Base-by-base conservation (phyloP, 1,140 invertebrate genomes). In the Eufriesea mexicana region DNA sequence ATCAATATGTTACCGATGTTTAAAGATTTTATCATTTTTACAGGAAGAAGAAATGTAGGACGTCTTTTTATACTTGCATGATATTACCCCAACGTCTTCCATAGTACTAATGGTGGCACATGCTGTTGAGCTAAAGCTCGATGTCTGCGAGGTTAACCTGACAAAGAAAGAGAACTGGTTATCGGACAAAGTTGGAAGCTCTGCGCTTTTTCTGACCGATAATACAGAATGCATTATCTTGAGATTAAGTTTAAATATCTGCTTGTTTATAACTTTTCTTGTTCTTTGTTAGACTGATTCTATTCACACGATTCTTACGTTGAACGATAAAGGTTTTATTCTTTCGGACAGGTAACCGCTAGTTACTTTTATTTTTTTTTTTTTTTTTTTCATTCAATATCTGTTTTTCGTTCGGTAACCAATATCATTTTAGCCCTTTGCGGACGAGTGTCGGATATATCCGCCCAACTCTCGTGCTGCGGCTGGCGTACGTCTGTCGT, bases 41-140 rank as follows among this genome's bases (percentile, higher is more conserved):
- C n/a, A 61, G 72, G 1, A 45, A 57, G 12, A 42, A 14, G 25
- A 14, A 23, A 85, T 85, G 74, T 6, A 62, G 45, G 62, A 78
- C 0, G 14, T 84, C 45, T 71, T 80, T 45, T 28, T 90, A 18
- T 89, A 91, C 57, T 67, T 54, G 16, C 57, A 59, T 0, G 74
- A 86, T 0, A n/a, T 88, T 0, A 97, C 97, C 83, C 92, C 97
- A 25, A 97, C 97, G 8, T 97, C 96, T 94, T 95, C 97, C 54
- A 94, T 96, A 6, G 96, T 97, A 57, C 92, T 96, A 80, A 94
- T 98, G 90, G 94, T 95, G 8, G 96, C 96, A 51, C 96, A 96
- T 84, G 95, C 95, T 51, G 90, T 98, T 12, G 97, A 96, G 57
- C 90, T 98, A 18, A 95, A 97, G 74, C 90, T 98, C 20, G 97